Base-by-base conservation (phyloP, 2,888 invertebrate genomes). In the Chloromyia formosa region DNA sequence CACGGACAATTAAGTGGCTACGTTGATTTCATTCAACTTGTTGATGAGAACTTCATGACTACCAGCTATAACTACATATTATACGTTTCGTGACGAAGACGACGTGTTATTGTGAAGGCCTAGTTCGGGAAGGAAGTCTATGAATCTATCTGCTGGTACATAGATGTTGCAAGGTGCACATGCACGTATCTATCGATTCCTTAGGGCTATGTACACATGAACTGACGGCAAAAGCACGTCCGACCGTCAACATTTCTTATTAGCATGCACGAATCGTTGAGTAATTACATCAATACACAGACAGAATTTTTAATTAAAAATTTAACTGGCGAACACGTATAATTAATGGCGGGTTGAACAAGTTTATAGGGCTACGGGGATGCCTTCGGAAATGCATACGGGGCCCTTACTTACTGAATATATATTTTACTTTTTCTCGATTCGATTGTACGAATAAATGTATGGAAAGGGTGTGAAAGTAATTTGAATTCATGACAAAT, bases 271-370 rank as follows among this genome's bases (percentile, higher is more conserved):
- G 54, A 64, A 76, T 75, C 75, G 76, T 75, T 73, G 61, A 74
- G 76, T 75, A 76, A 76, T 76, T 76, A 76, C 75, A 75, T 71
- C 75, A 68, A 73, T 75, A 76, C 75, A 49, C 54, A 18, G n/a
- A 22, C 35, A 69, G 76, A 76, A 76, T 76, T 75, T 76, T 69
- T 76, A 76, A 76, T 76, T 75, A 75, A 76, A 73, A 73, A 69
- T 66, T 20, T 54, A 49, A 53, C 73, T 72, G 58, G 40, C 12
- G 42, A 45, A 58, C 56, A 56, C 64, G 7, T 35, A 45, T 74
- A 74, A 76, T 74, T 64, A 74, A 76, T 76, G 64, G 62, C 56
- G 62, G 22, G 1, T 22, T 14, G 16, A 53, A 53, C 27, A 35
- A 4, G 27, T 7, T 35, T 35, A 7, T 35, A 35, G 27, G 27